Evolutionary conservation across 2,797 vertebrate species (phyloP).

Genomic region (Chanos chanos): DNA sequence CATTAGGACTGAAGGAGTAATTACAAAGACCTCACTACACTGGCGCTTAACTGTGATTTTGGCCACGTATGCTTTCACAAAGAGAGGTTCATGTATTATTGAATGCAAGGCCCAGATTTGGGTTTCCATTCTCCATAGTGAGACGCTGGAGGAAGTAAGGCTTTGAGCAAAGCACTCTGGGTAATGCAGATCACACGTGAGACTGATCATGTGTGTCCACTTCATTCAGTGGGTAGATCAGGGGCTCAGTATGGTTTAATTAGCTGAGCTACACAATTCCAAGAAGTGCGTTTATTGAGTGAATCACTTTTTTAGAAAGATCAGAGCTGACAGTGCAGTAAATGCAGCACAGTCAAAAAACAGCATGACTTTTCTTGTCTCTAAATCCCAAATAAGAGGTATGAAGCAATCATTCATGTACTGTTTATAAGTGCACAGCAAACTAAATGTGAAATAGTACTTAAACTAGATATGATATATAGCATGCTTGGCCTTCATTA

Average conservation of each 20-base stretch:
- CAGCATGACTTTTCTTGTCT: too few relatives aligned
- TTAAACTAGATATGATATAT: too few relatives aligned
- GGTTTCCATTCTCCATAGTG: constrained; percentile 23
- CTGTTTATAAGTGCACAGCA: too few relatives aligned
- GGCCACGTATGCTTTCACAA: constrained; percentile 20
- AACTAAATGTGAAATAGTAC: too few relatives aligned
- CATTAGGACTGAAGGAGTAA: constrained; percentile 19
- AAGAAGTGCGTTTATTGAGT: constrained; percentile 4
- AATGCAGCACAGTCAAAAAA: too few relatives aligned
- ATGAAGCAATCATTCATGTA: too few relatives aligned
- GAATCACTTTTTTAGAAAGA: constrained; percentile 9
- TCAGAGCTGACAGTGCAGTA: too few relatives aligned
- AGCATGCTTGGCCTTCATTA: too few relatives aligned
- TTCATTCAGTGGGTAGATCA: constrained; percentile 12
- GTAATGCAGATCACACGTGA: constrained; percentile 7
- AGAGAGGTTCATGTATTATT: constrained; percentile 22
- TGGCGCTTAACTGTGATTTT: constrained; percentile 17
- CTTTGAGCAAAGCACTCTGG: constrained; percentile 9
- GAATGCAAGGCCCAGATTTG: constrained; percentile 12
- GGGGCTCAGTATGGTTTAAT: constrained; percentile 20
- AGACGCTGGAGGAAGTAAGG: constrained; percentile 24
- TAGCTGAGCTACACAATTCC: constrained; percentile 20
- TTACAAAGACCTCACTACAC: not conserved
- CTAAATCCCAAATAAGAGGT: too few relatives aligned
- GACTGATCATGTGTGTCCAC: constrained; percentile 26